phyloP scores from a whole-genome alignment of 2,113 vertebrate genomes.

The Ranitomeya imitator region DNA sequence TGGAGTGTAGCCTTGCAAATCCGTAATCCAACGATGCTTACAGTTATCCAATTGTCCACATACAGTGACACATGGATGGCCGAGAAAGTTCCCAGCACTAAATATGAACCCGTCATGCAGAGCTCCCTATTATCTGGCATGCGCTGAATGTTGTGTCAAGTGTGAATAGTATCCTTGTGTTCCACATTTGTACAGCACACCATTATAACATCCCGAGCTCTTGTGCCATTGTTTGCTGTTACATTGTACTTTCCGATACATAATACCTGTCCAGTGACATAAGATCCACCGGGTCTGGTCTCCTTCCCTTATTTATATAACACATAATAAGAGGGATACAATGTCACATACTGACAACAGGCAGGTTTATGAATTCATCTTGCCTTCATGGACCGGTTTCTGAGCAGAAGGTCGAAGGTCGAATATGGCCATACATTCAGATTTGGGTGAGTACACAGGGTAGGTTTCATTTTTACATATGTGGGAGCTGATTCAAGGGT shows the following conservation, averaged over 20 bases:
- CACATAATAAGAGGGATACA: constrained; percentile 26
- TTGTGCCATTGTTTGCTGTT: constrained; percentile 32
- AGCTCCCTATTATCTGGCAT: not conserved
- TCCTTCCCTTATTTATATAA: constrained; percentile 34
- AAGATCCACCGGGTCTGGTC: constrained; percentile 35
- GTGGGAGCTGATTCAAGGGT: no score
- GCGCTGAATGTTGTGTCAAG: not conserved
- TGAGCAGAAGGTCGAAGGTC: not conserved
- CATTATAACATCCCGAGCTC: not conserved
- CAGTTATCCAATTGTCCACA: not conserved
- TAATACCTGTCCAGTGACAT: constrained; percentile 21
- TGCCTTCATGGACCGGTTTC: not conserved
- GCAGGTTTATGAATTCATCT: constrained; percentile 10
- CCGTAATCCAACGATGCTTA: no score
- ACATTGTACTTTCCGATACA: constrained; percentile 17
- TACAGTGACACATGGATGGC: not conserved
- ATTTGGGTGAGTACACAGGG: not conserved
- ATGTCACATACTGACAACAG: constrained; percentile 42
- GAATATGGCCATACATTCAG: not conserved
- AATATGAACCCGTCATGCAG: not conserved
- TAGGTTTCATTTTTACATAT: not conserved
- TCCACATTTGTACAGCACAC: not conserved
- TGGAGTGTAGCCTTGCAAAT: no score
- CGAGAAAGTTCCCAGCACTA: not conserved
- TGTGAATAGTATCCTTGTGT: not conserved